Base-by-base conservation (phyloP, 1,140 invertebrate genomes). In the Drosophila sp. region DNA sequence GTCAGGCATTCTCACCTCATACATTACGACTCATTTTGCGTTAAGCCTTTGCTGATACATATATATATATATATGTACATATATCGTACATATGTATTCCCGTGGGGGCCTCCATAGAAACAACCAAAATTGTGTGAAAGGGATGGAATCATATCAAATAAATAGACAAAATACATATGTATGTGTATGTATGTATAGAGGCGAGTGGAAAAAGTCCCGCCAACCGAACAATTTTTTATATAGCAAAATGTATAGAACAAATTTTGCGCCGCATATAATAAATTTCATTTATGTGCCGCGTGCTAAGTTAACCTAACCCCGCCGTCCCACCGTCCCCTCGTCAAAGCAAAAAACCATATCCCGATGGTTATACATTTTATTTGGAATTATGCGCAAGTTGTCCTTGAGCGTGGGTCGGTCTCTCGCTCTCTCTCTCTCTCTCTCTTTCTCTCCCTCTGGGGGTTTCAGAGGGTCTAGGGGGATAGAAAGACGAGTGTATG, bases 261-360 rank as follows among this genome's bases (percentile, higher is more conserved):
- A 71, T 71, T 70, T 76, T 76, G 75, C 73, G 75, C 75, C 70
- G 67, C 66, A 77, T 77, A 78, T 78, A 78, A 78, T 78, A 78
- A 78, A 78, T 78, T 78, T 78, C 76, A 78, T 78, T 78, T 78
- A 78, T 78, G 68, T 78, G 74, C 69, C 63, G 73, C 73, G 66
- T 76, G 74, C 54, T 76, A 41, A 69, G 72, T 71, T 54, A 50
- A 27, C 6, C 73, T 64, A 57, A 27, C 38, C 23, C 17, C n/a
- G 4, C 47, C 7, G 2, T 29, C n/a, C 27, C 25, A 10, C 5
- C 44, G 35, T 33, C 5, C 10, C 56, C 23, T 32, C 11, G 11
- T 47, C 23, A 47, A 41, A 47, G 23, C 23, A 25, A 25, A 47
- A 17, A 1, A 50, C 44, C 38, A 56, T 35, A 11, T 66, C 55